Conservation (phyloP, 2,888 invertebrate genomes). For the Ophion slaviceki region DNA sequence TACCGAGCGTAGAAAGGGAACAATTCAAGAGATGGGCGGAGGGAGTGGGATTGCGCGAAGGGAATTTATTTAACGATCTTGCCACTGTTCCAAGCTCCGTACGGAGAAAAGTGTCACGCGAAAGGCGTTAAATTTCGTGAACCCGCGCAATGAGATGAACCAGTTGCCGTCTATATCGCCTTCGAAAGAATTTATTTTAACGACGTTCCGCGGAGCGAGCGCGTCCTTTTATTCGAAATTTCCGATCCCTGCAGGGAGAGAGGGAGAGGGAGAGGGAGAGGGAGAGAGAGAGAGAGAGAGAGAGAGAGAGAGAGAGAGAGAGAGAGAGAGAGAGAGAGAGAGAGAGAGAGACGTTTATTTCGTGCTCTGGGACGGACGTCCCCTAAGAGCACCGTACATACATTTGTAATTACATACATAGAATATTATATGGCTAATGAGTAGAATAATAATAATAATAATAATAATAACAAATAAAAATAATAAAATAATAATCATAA, state of each 20-base stretch:
- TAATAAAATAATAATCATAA: too few species aligned
- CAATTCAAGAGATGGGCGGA: background rate
- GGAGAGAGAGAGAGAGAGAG: background rate
- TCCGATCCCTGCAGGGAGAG: background rate
- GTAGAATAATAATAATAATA: too few species aligned
- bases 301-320: background rate
- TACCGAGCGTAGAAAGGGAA: constrained; percentile 4
- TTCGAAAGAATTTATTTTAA: constrained; percentile 58
- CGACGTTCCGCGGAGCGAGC: constrained; percentile 17
- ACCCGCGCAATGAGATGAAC: constrained; percentile 20
- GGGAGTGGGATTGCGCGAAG: background rate
- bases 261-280: background rate
- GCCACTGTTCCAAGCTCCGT: constrained; percentile 9
- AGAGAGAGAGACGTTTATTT: too few species aligned
- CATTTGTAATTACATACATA: too few species aligned
- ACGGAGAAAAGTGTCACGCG: constrained; percentile 42
- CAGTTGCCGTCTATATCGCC: constrained; percentile 29
- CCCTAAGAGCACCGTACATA: too few species aligned
- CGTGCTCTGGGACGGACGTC: too few species aligned
- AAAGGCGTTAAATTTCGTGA: constrained; percentile 30
- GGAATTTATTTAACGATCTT: constrained; percentile 59
- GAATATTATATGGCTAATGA: too few species aligned
- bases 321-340: background rate
- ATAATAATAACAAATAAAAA: too few species aligned
- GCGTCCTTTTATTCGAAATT: constrained; percentile 2